Evolutionary conservation across 2,797 vertebrate species (phyloP).

Genomic region (Takifugu ocellatus): DNA sequence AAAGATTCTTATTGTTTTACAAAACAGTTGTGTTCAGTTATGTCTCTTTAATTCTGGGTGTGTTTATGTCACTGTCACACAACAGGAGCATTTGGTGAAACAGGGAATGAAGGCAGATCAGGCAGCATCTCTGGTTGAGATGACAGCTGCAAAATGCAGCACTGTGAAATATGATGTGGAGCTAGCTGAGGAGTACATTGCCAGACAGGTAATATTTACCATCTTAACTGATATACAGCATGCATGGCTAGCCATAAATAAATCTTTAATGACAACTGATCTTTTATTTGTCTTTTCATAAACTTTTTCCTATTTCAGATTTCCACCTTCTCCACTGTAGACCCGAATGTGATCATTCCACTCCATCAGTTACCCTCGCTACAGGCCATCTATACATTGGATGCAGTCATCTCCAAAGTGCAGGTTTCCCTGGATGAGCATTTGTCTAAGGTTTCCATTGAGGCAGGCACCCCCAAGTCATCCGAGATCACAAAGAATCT

Average conservation of each 20-base stretch:
- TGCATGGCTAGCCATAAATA: neutral
- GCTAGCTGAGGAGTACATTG: slow-evolving; percentile 95
- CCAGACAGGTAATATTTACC: slow-evolving; percentile 82
- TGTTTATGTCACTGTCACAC: slow-evolving; percentile 1
- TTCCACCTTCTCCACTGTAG: slow-evolving; percentile 89
- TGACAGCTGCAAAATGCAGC: slow-evolving; percentile 86
- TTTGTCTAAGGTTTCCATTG: slow-evolving; percentile 92
- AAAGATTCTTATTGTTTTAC: neutral
- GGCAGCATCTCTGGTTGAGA: slow-evolving; percentile 82
- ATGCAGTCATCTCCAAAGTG: slow-evolving; percentile 96
- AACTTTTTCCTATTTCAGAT: slow-evolving; percentile 78
- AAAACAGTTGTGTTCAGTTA: neutral
- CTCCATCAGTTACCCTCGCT: slow-evolving; percentile 92
- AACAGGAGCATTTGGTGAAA: slow-evolving; percentile 88
- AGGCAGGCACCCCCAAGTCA: slow-evolving; percentile 87
- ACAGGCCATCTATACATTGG: slow-evolving; percentile 94
- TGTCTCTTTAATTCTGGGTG: slow-evolving; percentile 1
- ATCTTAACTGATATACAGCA: neutral
- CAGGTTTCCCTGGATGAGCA: slow-evolving; percentile 97
- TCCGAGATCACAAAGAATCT: slow-evolving; percentile 96
- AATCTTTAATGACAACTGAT: neutral
- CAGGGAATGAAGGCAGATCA: slow-evolving; percentile 94
- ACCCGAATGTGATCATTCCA: slow-evolving; percentile 84
- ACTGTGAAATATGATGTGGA: slow-evolving; percentile 94
- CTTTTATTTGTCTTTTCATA: neutral